These are phyloP conservation scores for Gymnarchus niloticus DNA, from an alignment of 2,113 vertebrate genomes.

Conservation along the genomic window DNA sequence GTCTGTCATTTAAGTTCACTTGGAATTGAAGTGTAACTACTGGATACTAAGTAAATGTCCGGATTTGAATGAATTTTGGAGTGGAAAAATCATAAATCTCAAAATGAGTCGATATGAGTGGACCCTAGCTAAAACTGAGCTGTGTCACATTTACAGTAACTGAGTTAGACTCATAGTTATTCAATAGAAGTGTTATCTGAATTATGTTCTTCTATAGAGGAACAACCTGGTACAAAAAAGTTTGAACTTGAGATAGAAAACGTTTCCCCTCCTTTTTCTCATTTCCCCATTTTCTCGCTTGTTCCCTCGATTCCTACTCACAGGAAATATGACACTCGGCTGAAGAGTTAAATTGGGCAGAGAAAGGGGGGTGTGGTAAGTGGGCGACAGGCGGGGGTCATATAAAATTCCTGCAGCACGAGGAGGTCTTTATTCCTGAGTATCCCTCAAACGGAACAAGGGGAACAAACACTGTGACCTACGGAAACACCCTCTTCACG, in stretches of 20 bases:
- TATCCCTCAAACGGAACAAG: slow-evolving; percentile 20
- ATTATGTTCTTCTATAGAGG: no score
- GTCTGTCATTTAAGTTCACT: no score
- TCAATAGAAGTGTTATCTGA: neutral
- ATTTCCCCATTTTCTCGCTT: neutral
- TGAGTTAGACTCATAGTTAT: neutral
- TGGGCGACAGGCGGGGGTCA: slow-evolving; percentile 35
- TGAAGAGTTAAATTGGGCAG: slow-evolving; percentile 51
- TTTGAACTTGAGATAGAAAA: neutral
- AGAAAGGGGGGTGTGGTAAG: slow-evolving; percentile 50
- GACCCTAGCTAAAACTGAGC: no score
- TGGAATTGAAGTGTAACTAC: no score
- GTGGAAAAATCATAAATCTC: no score
- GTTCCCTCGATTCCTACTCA: neutral
- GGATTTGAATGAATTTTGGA: no score
- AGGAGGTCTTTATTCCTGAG: slow-evolving; percentile 57
- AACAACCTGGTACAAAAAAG: neutral
- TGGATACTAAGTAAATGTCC: no score
- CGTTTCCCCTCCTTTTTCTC: neutral
- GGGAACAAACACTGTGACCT: neutral
- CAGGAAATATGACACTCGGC: slow-evolving; percentile 33
- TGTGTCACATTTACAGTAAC: neutral
- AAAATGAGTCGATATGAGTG: no score
- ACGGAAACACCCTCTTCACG: neutral
- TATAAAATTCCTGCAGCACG: slow-evolving; percentile 60